Percentiles rank a stretch among this genome's conserved stretches.
Evolutionary conservation across 2,797 vertebrate species (phyloP).

Genomic region (Eleutherodactylus coqui): DNA sequence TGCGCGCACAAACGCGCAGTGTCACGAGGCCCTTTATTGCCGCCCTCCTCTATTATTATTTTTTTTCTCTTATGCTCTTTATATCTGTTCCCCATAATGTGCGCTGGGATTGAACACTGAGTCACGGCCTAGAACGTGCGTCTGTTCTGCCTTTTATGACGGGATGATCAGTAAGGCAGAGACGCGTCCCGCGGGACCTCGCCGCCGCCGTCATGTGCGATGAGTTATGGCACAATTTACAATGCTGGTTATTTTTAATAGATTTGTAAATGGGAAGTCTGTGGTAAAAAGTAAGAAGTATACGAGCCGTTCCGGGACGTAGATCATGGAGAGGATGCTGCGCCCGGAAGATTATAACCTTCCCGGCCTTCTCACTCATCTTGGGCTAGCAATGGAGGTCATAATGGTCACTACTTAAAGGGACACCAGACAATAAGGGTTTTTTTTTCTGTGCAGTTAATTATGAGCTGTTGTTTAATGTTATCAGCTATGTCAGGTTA

Average conservation of each 20-base stretch:
- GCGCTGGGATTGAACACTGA: background rate
- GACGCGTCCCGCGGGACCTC: background rate
- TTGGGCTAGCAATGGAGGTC: background rate
- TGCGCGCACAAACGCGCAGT: no score
- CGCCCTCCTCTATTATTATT: background rate
- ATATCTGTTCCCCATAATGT: background rate
- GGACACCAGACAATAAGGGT: background rate
- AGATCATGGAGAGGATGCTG: background rate
- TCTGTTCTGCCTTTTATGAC: conserved; percentile 38
- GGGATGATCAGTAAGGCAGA: background rate
- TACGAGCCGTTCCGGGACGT: background rate
- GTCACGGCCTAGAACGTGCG: background rate
- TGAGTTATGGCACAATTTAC: conserved; percentile 50
- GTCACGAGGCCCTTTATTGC: no score
- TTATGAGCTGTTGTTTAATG: background rate
- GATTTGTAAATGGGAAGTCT: conserved; percentile 32
- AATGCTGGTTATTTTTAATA: conserved; percentile 48
- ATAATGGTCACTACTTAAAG: background rate
- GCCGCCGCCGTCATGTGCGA: background rate
- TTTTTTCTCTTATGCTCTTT: background rate
- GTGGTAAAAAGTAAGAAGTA: background rate
- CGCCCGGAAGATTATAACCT: no score
- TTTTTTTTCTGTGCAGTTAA: background rate
- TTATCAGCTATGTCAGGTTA: background rate
- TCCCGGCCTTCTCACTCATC: background rate